Conservation (phyloP, 1,140 invertebrate genomes). For the Antheraea pernyi region DNA sequence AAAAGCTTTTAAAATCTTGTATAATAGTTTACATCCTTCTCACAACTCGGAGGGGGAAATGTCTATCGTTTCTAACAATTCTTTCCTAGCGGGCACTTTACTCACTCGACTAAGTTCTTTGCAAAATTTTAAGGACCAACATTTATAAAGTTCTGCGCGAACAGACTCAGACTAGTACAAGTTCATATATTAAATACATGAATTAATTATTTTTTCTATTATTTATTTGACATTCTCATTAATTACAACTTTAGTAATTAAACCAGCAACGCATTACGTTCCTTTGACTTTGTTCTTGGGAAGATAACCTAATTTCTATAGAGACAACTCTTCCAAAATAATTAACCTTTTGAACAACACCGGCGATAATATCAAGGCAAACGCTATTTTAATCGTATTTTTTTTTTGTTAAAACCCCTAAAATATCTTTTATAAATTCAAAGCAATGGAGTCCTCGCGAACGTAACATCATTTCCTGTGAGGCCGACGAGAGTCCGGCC, state of each 20-base stretch:
- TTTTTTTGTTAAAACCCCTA: not conserved
- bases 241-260: not conserved
- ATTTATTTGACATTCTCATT: conserved; percentile 1
- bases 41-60: too few species aligned
- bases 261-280: not conserved
- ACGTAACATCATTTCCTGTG: conserved; percentile 16
- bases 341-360: not conserved
- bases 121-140: too few species aligned
- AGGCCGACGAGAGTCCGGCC: conserved; percentile 13
- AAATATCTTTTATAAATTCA: conserved; percentile 15
- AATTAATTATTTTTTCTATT: not conserved
- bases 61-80: too few species aligned
- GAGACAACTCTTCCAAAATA: not conserved
- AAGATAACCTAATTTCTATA: not conserved
- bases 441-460: conserved; percentile 10
- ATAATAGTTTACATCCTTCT: too few species aligned
- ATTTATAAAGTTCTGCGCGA: too few species aligned
- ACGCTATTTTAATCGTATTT: not conserved
- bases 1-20: too few species aligned
- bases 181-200: not conserved
- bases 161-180: too few species aligned
- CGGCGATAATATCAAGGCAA: not conserved
- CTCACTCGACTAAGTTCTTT: too few species aligned
- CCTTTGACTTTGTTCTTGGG: not conserved
- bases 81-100: too few species aligned